Base-by-base conservation (phyloP, 2,113 vertebrate species). In the Himantopus leucocephalus region DNA sequence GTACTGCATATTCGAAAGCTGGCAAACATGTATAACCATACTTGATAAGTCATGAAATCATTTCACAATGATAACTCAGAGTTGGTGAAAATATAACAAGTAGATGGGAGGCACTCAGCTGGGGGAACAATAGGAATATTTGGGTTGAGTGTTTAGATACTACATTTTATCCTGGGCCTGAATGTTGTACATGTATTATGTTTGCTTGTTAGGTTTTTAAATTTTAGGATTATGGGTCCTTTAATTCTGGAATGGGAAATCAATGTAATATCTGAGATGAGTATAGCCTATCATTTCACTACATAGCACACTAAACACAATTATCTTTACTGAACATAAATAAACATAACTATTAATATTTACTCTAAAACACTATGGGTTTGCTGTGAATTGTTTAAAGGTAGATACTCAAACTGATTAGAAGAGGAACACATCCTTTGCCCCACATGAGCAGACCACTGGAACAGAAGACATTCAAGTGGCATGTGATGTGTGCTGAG, bases 1-100 rank as follows among this genome's bases (percentile, higher is more conserved):
- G 64, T 94, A 95, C 75, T 50, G 76, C 70, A 27, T 92, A 97
- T 96, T 81, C 80, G 88, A 96, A 96, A 97, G 90, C 96, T 64
- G 60, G 85, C 59, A 72, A 86, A 86, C 70, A 72, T 48, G 24
- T 85, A 75, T 77, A 60, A 35, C 94, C 63, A 60, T 86, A 71
- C 41, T 80, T 64, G 47, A 29, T 92, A 93, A 97, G 26, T 52
- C 68, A 84, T 73, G 52, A 92, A 96, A 94, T 86, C 32, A 43
- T 93, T 82, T 86, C 67, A 67, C n/a, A 68, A 20, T 87, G 83
- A 64, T 74, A 79, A 90, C 24, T 77, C 34, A 58, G 82, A 90
- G 27, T 68, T 50, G 41, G 48, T 77, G 53, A 83, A 96, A 85
- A 21, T 68, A 22, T 60, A 77, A 71, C 21, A 39, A 87, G 43